phyloP scores from a whole-genome alignment of 2,888 invertebrate genomes.

The Eupsilia transversa region DNA sequence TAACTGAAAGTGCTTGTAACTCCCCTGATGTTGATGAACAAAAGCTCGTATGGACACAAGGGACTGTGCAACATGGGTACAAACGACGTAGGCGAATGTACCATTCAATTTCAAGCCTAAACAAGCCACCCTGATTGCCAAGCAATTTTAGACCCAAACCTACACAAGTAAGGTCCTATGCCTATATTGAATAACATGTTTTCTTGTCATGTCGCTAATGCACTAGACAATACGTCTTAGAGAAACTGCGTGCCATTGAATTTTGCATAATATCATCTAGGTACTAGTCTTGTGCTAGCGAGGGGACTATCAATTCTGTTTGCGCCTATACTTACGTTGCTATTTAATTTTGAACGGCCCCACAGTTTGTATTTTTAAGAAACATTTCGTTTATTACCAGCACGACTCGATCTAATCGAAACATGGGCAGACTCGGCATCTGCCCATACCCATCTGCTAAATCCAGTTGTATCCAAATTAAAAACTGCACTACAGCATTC shows the following conservation, averaged over 20 bases:
- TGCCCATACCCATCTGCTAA: neutral
- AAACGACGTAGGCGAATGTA: slow-evolving; percentile 48
- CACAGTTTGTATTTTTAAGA: neutral
- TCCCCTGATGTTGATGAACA: slow-evolving; percentile 22
- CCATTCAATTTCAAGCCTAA: slow-evolving; percentile 47
- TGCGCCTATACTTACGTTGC: neutral
- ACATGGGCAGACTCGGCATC: neutral
- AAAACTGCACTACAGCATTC: neutral
- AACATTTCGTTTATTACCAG: neutral
- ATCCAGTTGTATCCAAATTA: neutral
- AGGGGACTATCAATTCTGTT: slow-evolving; percentile 31
- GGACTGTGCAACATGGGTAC: slow-evolving; percentile 37
- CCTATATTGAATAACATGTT: slow-evolving; percentile 10
- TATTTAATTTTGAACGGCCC: neutral
- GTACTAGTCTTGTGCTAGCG: slow-evolving; percentile 40
- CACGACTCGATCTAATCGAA: neutral
- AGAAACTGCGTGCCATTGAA: slow-evolving; percentile 74
- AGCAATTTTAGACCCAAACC: slow-evolving; percentile 29
- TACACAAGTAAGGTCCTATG: slow-evolving; percentile 8
- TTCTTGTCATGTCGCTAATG: slow-evolving; percentile 52
- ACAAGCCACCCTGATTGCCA: slow-evolving; percentile 7
- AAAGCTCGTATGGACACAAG: slow-evolving; percentile 18
- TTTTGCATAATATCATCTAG: slow-evolving; percentile 67
- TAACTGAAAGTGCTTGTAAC: slow-evolving; percentile 1
- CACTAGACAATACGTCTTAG: slow-evolving; percentile 74